phyloP scores from a whole-genome alignment of 2,113 vertebrate species.

The Epinephelus lanceolatus region DNA sequence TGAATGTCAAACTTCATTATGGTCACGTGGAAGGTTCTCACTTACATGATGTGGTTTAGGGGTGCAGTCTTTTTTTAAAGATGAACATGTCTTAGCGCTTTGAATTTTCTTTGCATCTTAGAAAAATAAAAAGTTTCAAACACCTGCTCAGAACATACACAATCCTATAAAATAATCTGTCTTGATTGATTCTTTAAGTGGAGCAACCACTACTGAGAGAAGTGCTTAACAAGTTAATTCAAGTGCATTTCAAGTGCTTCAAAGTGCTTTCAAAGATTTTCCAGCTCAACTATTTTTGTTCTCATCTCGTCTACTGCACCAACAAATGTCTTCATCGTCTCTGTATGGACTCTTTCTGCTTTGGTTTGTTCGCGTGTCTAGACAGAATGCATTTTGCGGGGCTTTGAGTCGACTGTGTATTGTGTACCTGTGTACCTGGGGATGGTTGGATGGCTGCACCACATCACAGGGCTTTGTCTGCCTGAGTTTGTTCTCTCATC shows the following conservation, averaged over 20 bases:
- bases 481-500: constrained; percentile 67
- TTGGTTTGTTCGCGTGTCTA: constrained; percentile 72
- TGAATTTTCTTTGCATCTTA: constrained; percentile 5
- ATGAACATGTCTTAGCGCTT: background rate
- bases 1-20: constrained; percentile 68
- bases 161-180: constrained; percentile 27
- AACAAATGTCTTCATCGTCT: constrained; percentile 46
- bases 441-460: constrained; percentile 63
- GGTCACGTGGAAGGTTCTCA: constrained; percentile 3
- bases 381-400: constrained; percentile 63
- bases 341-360: constrained; percentile 49
- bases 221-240: constrained; percentile 55
- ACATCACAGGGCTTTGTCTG: constrained; percentile 79
- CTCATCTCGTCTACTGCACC: constrained; percentile 14
- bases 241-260: constrained; percentile 62
- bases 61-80: background rate
- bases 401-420: constrained; percentile 65
- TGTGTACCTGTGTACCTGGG: constrained; percentile 65
- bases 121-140: constrained; percentile 1
- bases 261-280: constrained; percentile 66
- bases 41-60: background rate
- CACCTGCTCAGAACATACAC: background rate
- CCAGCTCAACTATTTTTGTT: constrained; percentile 7
- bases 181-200: constrained; percentile 56
- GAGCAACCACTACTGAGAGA: constrained; percentile 18